Base-by-base conservation (phyloP, 2,113 vertebrate genomes). In the Peromyscus maniculatus region DNA sequence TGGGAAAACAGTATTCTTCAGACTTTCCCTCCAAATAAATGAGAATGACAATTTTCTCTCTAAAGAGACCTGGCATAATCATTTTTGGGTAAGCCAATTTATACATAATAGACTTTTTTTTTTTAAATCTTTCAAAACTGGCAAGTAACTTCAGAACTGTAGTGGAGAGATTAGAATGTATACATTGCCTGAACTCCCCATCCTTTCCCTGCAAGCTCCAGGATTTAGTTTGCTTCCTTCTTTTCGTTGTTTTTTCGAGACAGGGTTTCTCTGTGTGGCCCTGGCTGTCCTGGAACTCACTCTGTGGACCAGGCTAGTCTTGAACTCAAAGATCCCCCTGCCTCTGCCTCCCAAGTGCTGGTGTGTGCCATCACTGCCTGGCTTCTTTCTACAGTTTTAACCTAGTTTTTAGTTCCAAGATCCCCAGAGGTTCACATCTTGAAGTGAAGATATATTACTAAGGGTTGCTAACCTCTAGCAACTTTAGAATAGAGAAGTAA, bases 401-500 rank as follows among this genome's bases (percentile, higher is more conserved):
- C 3, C 66, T 26, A 75, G 24, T 69, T 43, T 82, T 64, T 62
- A 71, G 33, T 82, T 87, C 92, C 88, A 57, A 78, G 91, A 95
- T 96, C 87, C 95, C 82, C 79, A 62, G 33, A 75, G 55, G 83
- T 33, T 87, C n/a, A 11, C 72, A 67, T 93, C 83, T 93, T 86
- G 43, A 91, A 87, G 88, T 3, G 80, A 55, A 97, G 46, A 77
- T 0, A 8, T 11, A 71, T 39, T 39, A 71, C 71, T 93, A 46
- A 87, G 52, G 94, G 75, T 91, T 74, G 67, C 92, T 94, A 91
- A 84, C 83, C 36, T 89, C 78, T 69, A 71, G 21, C 36, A 55
- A 16, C 43, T 91, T 31, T 11, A 74, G 75, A 89, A 28, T 49
- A 49, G 0, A 86, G 84, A 93, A 78, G 19, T 52, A 59, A 89